Evolutionary conservation across 2,888 invertebrate species (phyloP), one percentile per base, ranked within the genome.

Genomic region (Antheraea assamensis): DNA sequence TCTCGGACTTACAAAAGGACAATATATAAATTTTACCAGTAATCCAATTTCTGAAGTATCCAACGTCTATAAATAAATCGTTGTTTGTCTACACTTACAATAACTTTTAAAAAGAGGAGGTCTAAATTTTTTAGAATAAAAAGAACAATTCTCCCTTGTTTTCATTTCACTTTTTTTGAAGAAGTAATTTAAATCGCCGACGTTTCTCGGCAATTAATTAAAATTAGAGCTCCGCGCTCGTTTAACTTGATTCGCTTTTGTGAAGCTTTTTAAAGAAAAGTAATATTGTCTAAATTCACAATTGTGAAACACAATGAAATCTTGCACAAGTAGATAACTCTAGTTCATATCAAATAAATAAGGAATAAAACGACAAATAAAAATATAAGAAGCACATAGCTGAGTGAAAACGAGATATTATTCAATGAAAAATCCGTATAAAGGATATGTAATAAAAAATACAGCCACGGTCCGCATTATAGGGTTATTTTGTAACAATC

Each of bases 171-270:
- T 55, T n/a, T 52, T 55, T 21, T 3, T n/a, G 21, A 55, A 55
- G 55, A 55, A n/a, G 55, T 55, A 21, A 55, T 55, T 55, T 21
- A 55, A 21, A 55, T n/a, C 21, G 55, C 55, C 55, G 55, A 55
- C 55, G 55, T 55, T 55, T 19, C 55, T n/a, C 55, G n/a, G 8
- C 55, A 55, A 55, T 55, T 55, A 55, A 55, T 55, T 55, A n/a
- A 55, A 55, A 55, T 55, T 55, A n/a, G 55, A n/a, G n/a, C 55
- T 55, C 55, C 55, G 55, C 55, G 55, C 55, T 55, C 55, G 8
- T 55, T 3, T 8, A 55, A 55, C n/a, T 55, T 55, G n/a, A 4
- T 55, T 55, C n/a, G 55, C 55, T 55, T 55, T 55, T 55, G 55
- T 55, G 55, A 55, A n/a, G n/a, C 55, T 55, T 55, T 55, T 55